Evolutionary conservation across 2,888 invertebrate species (phyloP).

Genomic region (Nudaria mundana): DNA sequence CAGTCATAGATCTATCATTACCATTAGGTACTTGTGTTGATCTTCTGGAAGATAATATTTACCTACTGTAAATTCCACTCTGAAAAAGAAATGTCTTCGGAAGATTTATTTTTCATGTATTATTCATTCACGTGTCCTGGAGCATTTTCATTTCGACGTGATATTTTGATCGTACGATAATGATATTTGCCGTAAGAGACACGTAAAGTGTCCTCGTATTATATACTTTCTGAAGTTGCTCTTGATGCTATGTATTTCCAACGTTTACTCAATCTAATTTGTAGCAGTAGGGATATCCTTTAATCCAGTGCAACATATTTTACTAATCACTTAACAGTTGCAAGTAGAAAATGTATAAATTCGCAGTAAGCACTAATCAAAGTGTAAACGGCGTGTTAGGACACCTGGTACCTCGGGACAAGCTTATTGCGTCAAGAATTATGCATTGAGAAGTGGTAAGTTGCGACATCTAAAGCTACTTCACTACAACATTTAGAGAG

Average conservation of each 20-base stretch:
- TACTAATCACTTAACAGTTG: too few relatives aligned
- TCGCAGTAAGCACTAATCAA: too few relatives aligned
- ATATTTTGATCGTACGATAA: constrained; percentile 68
- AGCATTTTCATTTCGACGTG: constrained; percentile 70
- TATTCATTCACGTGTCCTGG: constrained; percentile 73
- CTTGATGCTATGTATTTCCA: background rate
- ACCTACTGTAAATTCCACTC: constrained; percentile 60
- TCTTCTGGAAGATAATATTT: constrained; percentile 49
- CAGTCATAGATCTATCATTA: too few relatives aligned
- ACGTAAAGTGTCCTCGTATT: constrained; percentile 38
- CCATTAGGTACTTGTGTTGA: constrained; percentile 41
- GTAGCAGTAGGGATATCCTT: too few relatives aligned
- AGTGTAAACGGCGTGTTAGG: background rate
- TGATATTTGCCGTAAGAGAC: constrained; percentile 66
- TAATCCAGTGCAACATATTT: too few relatives aligned
- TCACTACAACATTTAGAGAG: background rate
- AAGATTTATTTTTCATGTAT: constrained; percentile 77
- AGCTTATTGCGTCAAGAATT: background rate
- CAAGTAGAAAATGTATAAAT: too few relatives aligned
- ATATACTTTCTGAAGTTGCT: constrained; percentile 18
- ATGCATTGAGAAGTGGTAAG: background rate
- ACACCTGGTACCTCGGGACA: background rate
- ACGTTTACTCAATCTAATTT: too few relatives aligned
- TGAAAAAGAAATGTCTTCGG: constrained; percentile 54
- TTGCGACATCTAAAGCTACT: background rate